Percentiles rank a stretch among this genome's conserved stretches.
phyloP scores from a whole-genome alignment of 2,888 invertebrate species.

The Epicampocera succincta region DNA sequence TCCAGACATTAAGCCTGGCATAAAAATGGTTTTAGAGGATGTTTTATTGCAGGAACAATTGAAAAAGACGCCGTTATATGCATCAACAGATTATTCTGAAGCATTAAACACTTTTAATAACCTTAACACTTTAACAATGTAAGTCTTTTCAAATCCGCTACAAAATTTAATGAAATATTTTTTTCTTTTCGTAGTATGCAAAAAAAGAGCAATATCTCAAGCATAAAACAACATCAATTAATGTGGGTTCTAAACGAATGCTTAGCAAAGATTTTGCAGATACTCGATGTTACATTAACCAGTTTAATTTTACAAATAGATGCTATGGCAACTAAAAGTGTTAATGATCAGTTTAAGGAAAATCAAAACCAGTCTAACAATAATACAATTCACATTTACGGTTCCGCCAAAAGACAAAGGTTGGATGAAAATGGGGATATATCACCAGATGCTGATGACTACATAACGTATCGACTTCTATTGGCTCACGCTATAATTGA shows the following conservation, averaged over 20 bases:
- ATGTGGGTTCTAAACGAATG: conserved; percentile 77
- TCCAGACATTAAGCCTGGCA: conserved; percentile 78
- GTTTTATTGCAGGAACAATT: conserved; percentile 79
- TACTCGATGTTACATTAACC: conserved; percentile 78
- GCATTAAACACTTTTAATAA: conserved; percentile 82
- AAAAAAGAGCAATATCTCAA: conserved; percentile 75
- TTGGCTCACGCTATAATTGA: conserved; percentile 84
- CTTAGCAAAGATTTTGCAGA: conserved; percentile 79
- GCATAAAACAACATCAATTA: conserved; percentile 74
- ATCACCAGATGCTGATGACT: conserved; percentile 58
- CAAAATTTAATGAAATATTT: not conserved
- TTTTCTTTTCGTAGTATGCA: conserved; percentile 75
- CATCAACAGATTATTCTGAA: conserved; percentile 76
- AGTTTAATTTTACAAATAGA: conserved; percentile 76
- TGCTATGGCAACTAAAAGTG: conserved; percentile 70
- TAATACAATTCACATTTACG: conserved; percentile 35
- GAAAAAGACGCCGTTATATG: conserved; percentile 74
- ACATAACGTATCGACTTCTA: conserved; percentile 71
- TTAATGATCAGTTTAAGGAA: conserved; percentile 68
- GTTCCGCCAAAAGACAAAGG: conserved; percentile 57
- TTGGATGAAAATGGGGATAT: conserved; percentile 46
- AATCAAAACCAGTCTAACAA: conserved; percentile 72
- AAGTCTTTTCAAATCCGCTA: conserved; percentile 70
- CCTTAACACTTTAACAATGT: conserved; percentile 81
- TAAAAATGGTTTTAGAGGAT: conserved; percentile 80